These are phyloP conservation scores for Dipodomys merriami DNA, from an alignment of 2,113 vertebrate species.

Conservation along the genomic window DNA sequence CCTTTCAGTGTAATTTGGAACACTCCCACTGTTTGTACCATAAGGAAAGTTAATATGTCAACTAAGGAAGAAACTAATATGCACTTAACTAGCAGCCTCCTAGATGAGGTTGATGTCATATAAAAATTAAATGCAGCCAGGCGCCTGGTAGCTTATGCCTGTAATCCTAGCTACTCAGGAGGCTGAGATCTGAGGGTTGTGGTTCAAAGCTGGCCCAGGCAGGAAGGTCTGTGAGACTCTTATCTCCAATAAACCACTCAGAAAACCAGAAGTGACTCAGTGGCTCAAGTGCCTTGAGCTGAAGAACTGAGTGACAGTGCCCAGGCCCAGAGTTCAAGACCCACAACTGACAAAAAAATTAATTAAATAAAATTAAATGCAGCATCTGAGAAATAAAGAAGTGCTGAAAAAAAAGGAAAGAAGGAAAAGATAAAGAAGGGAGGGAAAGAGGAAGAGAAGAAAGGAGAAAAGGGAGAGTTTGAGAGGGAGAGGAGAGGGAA, in stretches of 20 bases:
- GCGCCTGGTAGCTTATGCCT: no score
- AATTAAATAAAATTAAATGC: neutral
- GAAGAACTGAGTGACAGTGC: no score
- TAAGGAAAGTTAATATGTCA: slow-evolving; percentile 56
- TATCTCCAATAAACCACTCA: no score
- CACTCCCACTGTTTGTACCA: slow-evolving; percentile 34
- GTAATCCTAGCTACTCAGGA: no score
- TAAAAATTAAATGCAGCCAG: neutral
- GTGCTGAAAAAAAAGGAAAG: neutral
- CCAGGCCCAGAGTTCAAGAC: no score
- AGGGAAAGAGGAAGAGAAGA: neutral
- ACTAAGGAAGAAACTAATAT: slow-evolving; percentile 39
- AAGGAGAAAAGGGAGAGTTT: no score
- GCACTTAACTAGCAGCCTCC: neutral
- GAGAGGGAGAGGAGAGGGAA: no score
- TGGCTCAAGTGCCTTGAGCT: no score
- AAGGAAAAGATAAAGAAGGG: neutral
- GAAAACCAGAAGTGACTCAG: no score
- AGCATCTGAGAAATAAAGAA: neutral
- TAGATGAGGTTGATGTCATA: neutral
- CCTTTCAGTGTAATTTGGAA: slow-evolving; percentile 44
- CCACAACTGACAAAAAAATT: neutral
- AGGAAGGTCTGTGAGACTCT: no score
- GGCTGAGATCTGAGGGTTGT: no score
- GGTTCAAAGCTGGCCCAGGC: no score